These are phyloP conservation scores for Limanda limanda DNA, from an alignment of 2,113 vertebrate species.

Conservation along the genomic window DNA sequence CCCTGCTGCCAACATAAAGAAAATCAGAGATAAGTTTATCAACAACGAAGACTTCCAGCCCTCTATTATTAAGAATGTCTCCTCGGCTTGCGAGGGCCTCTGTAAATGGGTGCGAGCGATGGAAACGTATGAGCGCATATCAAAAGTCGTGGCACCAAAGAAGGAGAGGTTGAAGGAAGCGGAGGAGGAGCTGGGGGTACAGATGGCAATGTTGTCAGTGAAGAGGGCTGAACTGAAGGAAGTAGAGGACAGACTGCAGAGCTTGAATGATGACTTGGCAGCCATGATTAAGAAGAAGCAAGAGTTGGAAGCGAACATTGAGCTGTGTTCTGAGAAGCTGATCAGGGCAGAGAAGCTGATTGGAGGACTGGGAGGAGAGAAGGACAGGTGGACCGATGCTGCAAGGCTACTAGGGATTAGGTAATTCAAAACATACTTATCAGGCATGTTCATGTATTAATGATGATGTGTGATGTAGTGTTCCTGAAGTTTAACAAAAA, in stretches of 20 bases:
- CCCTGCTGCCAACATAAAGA: conserved; percentile 84
- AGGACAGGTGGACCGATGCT: conserved; percentile 92
- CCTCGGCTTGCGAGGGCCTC: conserved; percentile 92
- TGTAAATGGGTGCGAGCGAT: conserved; percentile 95
- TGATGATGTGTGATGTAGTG: conserved; percentile 1
- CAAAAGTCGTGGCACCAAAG: conserved; percentile 92
- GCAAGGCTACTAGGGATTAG: conserved; percentile 81
- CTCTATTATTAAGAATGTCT: conserved; percentile 89
- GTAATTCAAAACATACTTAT: conserved; percentile 21
- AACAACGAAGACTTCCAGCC: conserved; percentile 91
- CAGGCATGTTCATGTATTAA: not conserved
- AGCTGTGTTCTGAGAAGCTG: conserved; percentile 90
- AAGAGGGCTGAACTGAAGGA: conserved; percentile 90
- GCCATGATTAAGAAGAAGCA: conserved; percentile 87
- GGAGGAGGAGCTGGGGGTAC: conserved; percentile 80
- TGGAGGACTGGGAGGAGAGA: conserved; percentile 92
- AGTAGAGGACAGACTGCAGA: conserved; percentile 86
- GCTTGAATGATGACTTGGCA: conserved; percentile 86
- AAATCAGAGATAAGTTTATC: conserved; percentile 90
- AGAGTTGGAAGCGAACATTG: conserved; percentile 88
- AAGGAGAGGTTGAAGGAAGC: conserved; percentile 84
- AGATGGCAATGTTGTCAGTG: conserved; percentile 86
- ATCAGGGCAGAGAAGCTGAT: conserved; percentile 91
- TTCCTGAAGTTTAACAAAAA: conserved; percentile 6
- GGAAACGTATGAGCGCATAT: conserved; percentile 91